Percentiles rank a stretch among this genome's conserved stretches.
These are phyloP conservation scores for Kradibia gibbosae DNA, from an alignment of 1,140 invertebrate genomes.

Conservation along the genomic window DNA sequence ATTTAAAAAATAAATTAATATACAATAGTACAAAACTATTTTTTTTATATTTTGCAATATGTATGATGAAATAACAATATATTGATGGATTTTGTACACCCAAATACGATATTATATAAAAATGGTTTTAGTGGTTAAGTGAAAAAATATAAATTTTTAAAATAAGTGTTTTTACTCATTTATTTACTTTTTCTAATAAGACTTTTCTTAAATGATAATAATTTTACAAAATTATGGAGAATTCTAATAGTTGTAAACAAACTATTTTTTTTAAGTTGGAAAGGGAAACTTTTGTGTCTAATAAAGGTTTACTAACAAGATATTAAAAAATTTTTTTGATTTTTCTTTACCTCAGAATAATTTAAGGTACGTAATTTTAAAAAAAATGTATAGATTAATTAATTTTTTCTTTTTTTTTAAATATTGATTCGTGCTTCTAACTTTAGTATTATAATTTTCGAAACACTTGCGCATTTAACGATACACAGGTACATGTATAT, in stretches of 20 bases:
- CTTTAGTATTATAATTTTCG: not conserved
- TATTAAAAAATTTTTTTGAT: not conserved
- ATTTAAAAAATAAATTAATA: no score
- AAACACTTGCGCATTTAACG: not conserved
- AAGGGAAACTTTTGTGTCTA: not conserved
- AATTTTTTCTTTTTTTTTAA: not conserved
- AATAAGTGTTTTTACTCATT: not conserved
- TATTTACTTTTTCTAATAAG: not conserved
- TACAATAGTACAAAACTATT: no score
- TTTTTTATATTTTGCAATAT: no score
- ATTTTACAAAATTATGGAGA: not conserved
- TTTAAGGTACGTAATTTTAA: not conserved
- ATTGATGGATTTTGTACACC: no score
- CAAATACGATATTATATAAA: no score
- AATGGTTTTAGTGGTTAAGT: no score
- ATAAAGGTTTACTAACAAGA: not conserved
- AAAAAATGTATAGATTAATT: not conserved
- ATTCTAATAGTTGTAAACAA: not conserved
- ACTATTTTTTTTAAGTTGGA: constrained; percentile 18
- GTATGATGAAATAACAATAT: no score
- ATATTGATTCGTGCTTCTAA: not conserved
- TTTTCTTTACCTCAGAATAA: not conserved
- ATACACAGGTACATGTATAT: no score
- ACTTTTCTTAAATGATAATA: not conserved
- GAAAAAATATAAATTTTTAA: no score